phyloP scores from a whole-genome alignment of 2,113 vertebrate species.

The Eretmochelys imbricata region DNA sequence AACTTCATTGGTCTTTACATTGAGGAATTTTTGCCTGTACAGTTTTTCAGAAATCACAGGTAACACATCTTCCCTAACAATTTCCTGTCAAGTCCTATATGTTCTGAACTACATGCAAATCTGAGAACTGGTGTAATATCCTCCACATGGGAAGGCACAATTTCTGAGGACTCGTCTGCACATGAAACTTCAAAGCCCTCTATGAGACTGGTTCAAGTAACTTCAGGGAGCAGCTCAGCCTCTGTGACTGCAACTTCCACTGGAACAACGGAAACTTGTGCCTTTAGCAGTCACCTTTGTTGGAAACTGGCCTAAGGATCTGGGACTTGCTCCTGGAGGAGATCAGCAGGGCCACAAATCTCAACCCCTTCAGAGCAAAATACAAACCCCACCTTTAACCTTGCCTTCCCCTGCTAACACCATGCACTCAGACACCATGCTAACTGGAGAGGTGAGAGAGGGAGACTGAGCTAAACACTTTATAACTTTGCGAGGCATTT shows the following conservation, averaged over 20 bases:
- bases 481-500: not conserved
- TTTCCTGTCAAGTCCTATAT: too few relatives aligned
- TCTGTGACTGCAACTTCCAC: not conserved
- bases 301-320: not conserved
- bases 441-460: not conserved
- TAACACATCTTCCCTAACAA: not conserved
- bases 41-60: too few relatives aligned
- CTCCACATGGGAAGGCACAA: not conserved
- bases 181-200: not conserved
- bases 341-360: not conserved
- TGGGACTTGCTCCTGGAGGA: not conserved
- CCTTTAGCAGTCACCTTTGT: not conserved
- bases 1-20: too few relatives aligned
- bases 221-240: not conserved
- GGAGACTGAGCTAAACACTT: not conserved
- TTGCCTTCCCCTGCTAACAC: not conserved
- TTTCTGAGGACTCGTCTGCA: not conserved
- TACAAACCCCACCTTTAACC: not conserved
- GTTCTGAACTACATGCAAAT: too few relatives aligned
- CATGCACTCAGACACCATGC: not conserved
- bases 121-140: not conserved
- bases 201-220: not conserved
- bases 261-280: not conserved
- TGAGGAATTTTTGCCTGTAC: too few relatives aligned
- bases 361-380: not conserved